Evolutionary conservation across 2,113 vertebrate species (phyloP), one percentile per base, ranked within the genome.

Genomic region (Alouatta palliata): DNA sequence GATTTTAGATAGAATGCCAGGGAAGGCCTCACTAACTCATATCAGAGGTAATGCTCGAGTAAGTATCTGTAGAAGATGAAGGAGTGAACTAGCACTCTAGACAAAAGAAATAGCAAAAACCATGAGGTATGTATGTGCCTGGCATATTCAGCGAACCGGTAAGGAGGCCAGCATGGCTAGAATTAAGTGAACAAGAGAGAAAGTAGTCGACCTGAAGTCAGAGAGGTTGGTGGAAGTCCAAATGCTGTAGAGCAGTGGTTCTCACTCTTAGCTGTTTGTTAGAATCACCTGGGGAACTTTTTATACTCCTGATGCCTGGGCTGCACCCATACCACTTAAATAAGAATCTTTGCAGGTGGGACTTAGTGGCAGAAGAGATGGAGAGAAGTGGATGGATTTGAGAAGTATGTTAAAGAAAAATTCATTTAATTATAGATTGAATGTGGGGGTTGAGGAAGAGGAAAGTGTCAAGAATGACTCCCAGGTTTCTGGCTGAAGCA

Each of bases 341-440:
- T 92, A 93, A 58, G 75, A 81, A 81, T 70, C 45, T 88, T 77
- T 89, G 77, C 87, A 96, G 87, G 82, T 97, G 45, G 87, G 40
- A 93, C 66, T 97, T 49, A 17, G 64, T 92, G 83, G 56, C 68
- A 87, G 64, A 93, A 54, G 16, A 76, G n/a, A 61, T 79, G 70
- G 80, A 87, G 61, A 94, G 81, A 94, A 95, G 83, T 84, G 58
- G 88, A 95, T 91, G 84, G 80, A 70, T 97, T 94, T 96, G 90
- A 97, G 71, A 96, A 96, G 83, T 91, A 37, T 82, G 89, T 96
- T 91, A 87, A 92, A 86, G 90, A 84, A 88, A 87, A 93, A 95
- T 97, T 47, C 40, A 71, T 97, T 66, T 96, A 97, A 97, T 95
- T 98, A 97, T 98, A 97, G 96, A 96, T 91, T 84, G 83, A 94